Evolutionary conservation across 2,113 vertebrate species (phyloP).

Genomic region (Microcebus jonahi): DNA sequence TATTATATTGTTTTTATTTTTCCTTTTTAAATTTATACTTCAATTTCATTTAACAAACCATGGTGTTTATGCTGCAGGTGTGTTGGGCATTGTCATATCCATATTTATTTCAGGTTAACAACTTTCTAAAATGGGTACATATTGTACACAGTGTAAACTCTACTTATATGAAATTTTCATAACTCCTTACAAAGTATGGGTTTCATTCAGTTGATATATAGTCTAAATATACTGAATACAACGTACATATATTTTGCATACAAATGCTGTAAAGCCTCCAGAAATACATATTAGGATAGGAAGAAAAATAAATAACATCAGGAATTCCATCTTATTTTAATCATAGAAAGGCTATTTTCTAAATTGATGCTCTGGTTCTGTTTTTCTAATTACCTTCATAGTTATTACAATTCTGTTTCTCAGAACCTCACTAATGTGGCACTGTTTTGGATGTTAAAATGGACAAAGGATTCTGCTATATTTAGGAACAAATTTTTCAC

Average conservation of each 20-base stretch:
- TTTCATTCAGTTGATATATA: background rate
- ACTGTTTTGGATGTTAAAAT: conserved; percentile 52
- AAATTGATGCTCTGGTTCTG: background rate
- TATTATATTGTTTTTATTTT: background rate
- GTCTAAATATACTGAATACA: conserved; percentile 22
- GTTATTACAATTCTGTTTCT: background rate
- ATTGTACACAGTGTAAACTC: background rate
- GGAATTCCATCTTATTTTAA: background rate
- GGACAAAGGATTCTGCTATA: background rate
- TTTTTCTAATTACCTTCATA: background rate
- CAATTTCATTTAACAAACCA: background rate
- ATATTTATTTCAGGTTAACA: background rate
- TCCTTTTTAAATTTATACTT: background rate
- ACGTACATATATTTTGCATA: background rate
- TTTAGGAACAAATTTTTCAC: background rate
- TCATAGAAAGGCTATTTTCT: background rate
- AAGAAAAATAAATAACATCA: background rate
- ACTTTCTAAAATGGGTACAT: background rate
- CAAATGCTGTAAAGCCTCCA: background rate
- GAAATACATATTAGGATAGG: background rate
- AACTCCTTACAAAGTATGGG: background rate
- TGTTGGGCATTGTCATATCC: background rate
- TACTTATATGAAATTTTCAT: background rate
- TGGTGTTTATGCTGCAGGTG: background rate
- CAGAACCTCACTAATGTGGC: conserved; percentile 23